Evolutionary conservation across 2,888 invertebrate species (phyloP).

Genomic region (Hetaerina titia): DNA sequence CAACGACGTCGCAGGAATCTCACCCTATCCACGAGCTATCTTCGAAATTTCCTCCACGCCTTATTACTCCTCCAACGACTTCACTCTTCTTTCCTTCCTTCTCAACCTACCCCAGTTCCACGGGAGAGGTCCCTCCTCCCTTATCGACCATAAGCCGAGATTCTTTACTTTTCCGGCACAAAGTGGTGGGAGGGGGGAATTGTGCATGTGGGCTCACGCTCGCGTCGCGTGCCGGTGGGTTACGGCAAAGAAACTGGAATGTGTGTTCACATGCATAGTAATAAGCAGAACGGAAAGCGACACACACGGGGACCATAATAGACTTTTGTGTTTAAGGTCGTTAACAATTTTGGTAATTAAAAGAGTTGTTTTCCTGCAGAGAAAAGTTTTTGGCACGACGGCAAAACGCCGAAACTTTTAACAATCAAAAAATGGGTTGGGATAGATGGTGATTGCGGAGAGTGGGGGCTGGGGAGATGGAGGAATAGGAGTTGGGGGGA

Average conservation of each 20-base stretch:
- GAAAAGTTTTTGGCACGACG: not conserved
- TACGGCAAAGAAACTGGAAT: not conserved
- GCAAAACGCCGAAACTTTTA: slow-evolving; percentile 36
- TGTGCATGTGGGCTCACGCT: not conserved
- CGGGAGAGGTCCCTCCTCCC: not conserved
- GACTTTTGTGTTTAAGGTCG: not conserved
- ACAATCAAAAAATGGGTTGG: slow-evolving; percentile 29
- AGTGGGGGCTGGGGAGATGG: not conserved
- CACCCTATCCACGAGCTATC: not conserved
- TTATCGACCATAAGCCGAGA: not conserved
- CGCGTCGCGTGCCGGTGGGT: not conserved
- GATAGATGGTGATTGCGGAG: too few relatives aligned
- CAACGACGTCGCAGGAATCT: not conserved
- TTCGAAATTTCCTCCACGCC: not conserved
- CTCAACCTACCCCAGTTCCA: not conserved
- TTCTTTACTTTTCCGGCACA: not conserved
- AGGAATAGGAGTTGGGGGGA: too few relatives aligned
- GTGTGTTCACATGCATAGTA: not conserved
- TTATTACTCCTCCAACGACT: not conserved
- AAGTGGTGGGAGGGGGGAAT: not conserved
- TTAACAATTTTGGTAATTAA: slow-evolving; percentile 36
- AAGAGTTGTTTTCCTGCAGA: not conserved
- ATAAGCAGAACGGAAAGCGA: not conserved
- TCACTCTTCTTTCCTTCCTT: not conserved
- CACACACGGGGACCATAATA: not conserved